Conservation (phyloP, 2,797 vertebrate species). For the Tenualosa thibaudeaui region DNA sequence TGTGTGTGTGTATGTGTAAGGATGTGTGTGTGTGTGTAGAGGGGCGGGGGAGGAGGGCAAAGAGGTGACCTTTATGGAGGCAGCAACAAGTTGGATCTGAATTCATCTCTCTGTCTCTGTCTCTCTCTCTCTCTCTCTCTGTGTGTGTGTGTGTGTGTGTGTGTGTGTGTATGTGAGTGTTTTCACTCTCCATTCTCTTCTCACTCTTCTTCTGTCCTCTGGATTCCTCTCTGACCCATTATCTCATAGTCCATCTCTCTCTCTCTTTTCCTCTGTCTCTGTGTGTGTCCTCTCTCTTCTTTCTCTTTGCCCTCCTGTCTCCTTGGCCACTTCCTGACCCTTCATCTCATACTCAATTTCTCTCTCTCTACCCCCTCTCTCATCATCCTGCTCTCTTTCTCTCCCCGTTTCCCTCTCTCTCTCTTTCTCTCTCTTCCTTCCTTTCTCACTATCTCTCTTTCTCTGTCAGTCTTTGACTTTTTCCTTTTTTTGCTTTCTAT, state of each 20-base stretch:
- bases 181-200: no score
- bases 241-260: slow-evolving; percentile 51
- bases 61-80: slow-evolving; percentile 68
- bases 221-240: no score
- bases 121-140: slow-evolving; percentile 35
- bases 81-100: slow-evolving; percentile 67
- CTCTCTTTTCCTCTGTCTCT: slow-evolving; percentile 57
- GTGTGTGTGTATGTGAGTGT: slow-evolving; percentile 28
- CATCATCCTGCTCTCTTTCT: no score
- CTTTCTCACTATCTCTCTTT: neutral
- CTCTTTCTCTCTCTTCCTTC: neutral
- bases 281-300: slow-evolving; percentile 36
- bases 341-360: neutral
- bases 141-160: slow-evolving; percentile 28
- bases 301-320: neutral
- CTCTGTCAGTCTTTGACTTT: neutral
- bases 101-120: slow-evolving; percentile 65
- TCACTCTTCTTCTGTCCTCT: no score
- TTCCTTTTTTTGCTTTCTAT: neutral
- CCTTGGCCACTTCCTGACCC: neutral
- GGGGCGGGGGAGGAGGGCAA: slow-evolving; percentile 35
- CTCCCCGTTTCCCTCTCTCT: neutral
- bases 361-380: neutral
- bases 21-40: slow-evolving; percentile 16
- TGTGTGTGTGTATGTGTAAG: slow-evolving; percentile 41